Percentiles rank a stretch among this genome's conserved stretches.
Evolutionary conservation across 1,140 invertebrate species (phyloP).

Genomic region (Ceratina japonica): DNA sequence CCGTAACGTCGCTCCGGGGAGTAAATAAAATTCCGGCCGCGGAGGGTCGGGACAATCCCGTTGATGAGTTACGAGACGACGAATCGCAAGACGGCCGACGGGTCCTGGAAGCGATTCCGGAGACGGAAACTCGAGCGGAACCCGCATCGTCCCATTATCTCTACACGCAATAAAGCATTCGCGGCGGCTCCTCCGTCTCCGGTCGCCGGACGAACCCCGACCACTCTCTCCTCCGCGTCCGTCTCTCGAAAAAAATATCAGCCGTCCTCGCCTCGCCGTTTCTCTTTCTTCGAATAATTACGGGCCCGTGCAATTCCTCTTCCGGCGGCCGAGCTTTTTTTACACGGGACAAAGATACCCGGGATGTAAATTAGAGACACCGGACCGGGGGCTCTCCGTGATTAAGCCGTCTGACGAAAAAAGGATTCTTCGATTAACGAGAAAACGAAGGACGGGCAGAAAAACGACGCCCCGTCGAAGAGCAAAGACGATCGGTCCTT

Average conservation of each 20-base stretch:
- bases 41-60: background rate
- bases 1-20: no score
- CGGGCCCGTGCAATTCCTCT: constrained; percentile 6
- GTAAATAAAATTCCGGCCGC: no score
- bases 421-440: constrained; percentile 10
- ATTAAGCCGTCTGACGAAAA: constrained; percentile 8
- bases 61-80: background rate
- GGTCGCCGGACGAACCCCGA: background rate
- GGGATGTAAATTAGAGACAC: constrained; percentile 20
- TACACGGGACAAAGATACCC: constrained; percentile 8
- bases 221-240: constrained; percentile 7
- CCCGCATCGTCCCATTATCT: constrained; percentile 38
- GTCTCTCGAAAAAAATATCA: constrained; percentile 44
- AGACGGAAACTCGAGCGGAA: constrained; percentile 6
- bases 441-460: background rate
- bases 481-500: background rate
- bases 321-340: constrained; percentile 14
- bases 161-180: constrained; percentile 35
- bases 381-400: background rate
- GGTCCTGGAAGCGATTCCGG: background rate
- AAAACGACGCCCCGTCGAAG: background rate
- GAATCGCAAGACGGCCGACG: no score
- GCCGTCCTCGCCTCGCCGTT: background rate
- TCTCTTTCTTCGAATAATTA: constrained; percentile 36
- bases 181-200: background rate